Conservation (phyloP, 2,113 vertebrate genomes). For the Dromas ardeola region DNA sequence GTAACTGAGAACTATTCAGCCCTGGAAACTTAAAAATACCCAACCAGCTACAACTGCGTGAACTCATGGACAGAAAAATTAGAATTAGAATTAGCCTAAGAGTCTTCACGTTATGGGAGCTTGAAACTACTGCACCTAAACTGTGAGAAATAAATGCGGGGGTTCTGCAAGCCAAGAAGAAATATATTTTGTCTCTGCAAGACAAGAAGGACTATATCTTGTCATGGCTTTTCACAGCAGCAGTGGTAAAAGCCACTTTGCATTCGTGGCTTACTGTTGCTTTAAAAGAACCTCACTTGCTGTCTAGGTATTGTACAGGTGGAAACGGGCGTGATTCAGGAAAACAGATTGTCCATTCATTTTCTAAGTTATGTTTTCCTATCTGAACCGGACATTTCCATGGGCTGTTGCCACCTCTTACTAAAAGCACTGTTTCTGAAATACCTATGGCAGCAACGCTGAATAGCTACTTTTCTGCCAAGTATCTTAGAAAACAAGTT, state of each 20-base stretch:
- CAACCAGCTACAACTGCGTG: background rate
- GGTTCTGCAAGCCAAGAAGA: background rate
- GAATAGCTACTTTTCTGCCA: constrained; percentile 41
- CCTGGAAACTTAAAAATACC: background rate
- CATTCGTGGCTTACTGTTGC: background rate
- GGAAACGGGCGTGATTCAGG: background rate
- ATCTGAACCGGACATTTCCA: background rate
- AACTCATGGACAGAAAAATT: background rate
- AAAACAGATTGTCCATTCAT: constrained; percentile 6
- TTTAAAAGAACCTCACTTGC: background rate
- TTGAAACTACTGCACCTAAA: background rate
- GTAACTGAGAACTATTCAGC: background rate
- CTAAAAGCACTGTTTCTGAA: background rate
- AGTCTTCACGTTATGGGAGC: background rate
- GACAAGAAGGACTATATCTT: background rate
- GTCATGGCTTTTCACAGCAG: background rate
- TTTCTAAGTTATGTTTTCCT: background rate
- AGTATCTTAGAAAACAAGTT: background rate
- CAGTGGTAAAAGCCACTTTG: background rate
- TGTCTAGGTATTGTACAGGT: constrained; percentile 27
- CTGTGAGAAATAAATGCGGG: background rate
- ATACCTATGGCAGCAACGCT: background rate
- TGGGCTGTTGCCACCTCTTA: background rate
- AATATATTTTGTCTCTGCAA: background rate
- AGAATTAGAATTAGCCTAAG: background rate